Conservation (phyloP, 2,888 invertebrate species). For the Hypselothyrea guttata region DNA sequence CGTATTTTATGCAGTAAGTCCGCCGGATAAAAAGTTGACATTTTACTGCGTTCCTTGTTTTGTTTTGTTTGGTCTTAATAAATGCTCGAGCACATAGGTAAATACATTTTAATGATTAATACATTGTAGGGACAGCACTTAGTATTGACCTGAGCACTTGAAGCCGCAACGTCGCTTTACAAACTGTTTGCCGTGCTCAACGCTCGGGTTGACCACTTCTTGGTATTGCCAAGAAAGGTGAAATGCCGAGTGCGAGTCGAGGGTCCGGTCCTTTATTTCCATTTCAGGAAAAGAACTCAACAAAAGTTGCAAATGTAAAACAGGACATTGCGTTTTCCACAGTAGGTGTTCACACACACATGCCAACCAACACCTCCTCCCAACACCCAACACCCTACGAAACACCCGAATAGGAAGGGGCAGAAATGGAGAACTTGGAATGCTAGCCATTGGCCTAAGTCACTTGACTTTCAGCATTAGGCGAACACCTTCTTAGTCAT, state of each 20-base stretch:
- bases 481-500: conserved; percentile 31
- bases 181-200: conserved; percentile 47
- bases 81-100: background rate
- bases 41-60: conserved; percentile 22
- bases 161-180: conserved; percentile 40
- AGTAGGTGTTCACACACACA: conserved; percentile 15
- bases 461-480: conserved; percentile 18
- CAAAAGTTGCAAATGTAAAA: conserved; percentile 68
- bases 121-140: background rate
- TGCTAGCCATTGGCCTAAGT: conserved; percentile 48
- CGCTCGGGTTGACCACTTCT: conserved; percentile 39
- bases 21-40: conserved; percentile 46
- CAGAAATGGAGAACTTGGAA: conserved; percentile 11
- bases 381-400: background rate
- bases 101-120: conserved; percentile 21
- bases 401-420: conserved; percentile 2
- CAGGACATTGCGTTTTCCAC: conserved; percentile 70
- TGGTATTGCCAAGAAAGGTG: conserved; percentile 12
- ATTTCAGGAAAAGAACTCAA: conserved; percentile 51
- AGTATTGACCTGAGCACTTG: conserved; percentile 34
- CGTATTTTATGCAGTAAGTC: conserved; percentile 37
- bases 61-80: background rate
- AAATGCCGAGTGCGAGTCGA: conserved; percentile 29
- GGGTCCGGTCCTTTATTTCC: conserved; percentile 41
- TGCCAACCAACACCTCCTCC: conserved; percentile 10